These are phyloP conservation scores for Hycleus cichorii DNA, from an alignment of 1,140 invertebrate genomes.

Conservation along the genomic window DNA sequence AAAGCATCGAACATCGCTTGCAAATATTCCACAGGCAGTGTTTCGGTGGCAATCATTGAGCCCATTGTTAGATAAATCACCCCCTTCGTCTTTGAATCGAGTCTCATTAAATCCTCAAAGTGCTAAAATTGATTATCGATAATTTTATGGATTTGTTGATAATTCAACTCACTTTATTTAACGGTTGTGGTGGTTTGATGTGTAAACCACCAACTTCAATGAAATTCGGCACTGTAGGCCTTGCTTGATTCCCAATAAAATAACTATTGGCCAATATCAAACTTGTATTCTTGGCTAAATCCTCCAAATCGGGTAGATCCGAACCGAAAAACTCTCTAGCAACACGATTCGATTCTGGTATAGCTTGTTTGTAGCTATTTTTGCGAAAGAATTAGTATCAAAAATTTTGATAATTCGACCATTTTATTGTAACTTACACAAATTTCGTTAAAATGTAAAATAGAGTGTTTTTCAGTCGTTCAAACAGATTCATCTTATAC, in stretches of 20 bases:
- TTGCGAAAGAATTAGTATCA: too few species aligned
- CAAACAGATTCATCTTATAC: conserved; percentile 47
- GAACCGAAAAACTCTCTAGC: conserved; percentile 28
- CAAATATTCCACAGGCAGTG: conserved; percentile 36
- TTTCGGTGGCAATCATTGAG: conserved; percentile 37
- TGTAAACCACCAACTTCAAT: conserved; percentile 36
- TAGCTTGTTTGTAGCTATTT: background rate
- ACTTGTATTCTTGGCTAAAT: conserved; percentile 25
- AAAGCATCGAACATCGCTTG: conserved; percentile 47
- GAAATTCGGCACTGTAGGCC: conserved; percentile 38
- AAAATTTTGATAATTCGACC: background rate
- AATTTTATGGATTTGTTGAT: background rate
- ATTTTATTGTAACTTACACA: background rate
- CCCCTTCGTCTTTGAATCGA: conserved; percentile 31
- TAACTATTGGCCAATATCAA: conserved; percentile 37
- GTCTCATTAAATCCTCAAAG: conserved; percentile 25
- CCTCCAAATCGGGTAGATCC: conserved; percentile 23
- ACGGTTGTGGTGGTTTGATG: conserved; percentile 20
- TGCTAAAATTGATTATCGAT: conserved; percentile 23
- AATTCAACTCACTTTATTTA: conserved; percentile 21
- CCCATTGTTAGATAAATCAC: conserved; percentile 45
- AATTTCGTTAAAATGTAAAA: background rate
- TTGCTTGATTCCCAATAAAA: conserved; percentile 33
- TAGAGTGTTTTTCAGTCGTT: conserved; percentile 43
- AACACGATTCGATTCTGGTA: conserved; percentile 2